Evolutionary conservation across 2,888 invertebrate species (phyloP), one percentile per base, ranked within the genome.

Genomic region (Chrysodeixis includens): DNA sequence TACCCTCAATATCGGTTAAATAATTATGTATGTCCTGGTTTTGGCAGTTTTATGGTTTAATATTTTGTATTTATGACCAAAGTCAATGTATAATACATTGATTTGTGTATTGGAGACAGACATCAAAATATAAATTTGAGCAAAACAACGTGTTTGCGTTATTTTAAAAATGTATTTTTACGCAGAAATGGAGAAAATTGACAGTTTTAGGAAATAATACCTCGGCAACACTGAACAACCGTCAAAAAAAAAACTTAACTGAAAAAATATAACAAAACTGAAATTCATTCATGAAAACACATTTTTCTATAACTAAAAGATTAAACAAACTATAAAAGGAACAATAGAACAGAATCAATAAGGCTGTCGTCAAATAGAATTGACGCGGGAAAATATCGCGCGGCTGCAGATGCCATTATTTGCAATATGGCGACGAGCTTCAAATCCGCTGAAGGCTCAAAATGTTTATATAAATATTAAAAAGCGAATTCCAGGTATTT

Each of bases 11-110:
- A 52, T 18, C 2, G 40, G 40, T 14, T 7, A n/a, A n/a, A 40
- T n/a, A 40, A 40, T 40, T 40, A 40, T n/a, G n/a, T 40, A 30
- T 32, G 40, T 14, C 9, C 67, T 72, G 65, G 51, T 55, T 61
- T 10, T 58, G 69, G 66, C 73, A 64, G 56, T 51, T 79, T 79
- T 79, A 79, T 82, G 18, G 72, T 56, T 53, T 56, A 62, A 81
- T 79, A 76, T 76, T 76, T 71, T 81, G 57, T 54, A 60, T 67
- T 76, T 81, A 26, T 26, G n/a, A 26, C 6, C 85, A 86, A 83
- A 78, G 78, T 84, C 79, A 83, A 77, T 86, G 87, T 86, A 85
- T 18, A 18, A 2, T 46, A 18, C 16, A 8, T 81, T 78, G 83
- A 84, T 85, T 82, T 81, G 76, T 78, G 61, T 67, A 26, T 26